Conservation (phyloP, 2,797 vertebrate species). For the Anguilla obscura region DNA sequence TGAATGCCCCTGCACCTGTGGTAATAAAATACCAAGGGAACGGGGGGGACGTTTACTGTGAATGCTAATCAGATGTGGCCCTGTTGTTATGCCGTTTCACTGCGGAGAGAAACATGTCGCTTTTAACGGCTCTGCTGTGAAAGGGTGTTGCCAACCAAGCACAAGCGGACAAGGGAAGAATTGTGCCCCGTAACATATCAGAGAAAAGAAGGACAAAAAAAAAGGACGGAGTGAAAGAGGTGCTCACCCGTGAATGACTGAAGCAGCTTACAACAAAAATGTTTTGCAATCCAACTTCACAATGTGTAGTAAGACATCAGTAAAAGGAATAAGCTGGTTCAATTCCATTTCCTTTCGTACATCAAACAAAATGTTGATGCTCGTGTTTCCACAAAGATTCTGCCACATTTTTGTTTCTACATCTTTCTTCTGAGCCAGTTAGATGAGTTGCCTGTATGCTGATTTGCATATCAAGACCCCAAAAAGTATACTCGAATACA, state of each 20-base stretch:
- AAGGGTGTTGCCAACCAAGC: slow-evolving; percentile 62
- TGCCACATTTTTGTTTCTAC: not conserved
- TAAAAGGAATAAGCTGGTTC: not conserved
- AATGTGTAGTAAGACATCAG: not conserved
- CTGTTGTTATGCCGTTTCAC: slow-evolving; percentile 70
- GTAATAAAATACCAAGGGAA: slow-evolving; percentile 79
- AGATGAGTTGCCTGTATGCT: not conserved
- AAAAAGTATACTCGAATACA: not conserved
- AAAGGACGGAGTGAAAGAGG: slow-evolving; percentile 61
- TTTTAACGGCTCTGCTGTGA: slow-evolving; percentile 66
- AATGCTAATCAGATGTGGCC: slow-evolving; percentile 80
- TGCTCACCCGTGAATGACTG: slow-evolving; percentile 35
- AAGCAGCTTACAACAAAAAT: not conserved
- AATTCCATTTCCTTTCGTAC: not conserved
- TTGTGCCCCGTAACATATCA: slow-evolving; percentile 57
- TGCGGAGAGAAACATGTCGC: slow-evolving; percentile 67
- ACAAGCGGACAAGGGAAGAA: slow-evolving; percentile 65
- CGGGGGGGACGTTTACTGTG: slow-evolving; percentile 64
- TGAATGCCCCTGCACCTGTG: slow-evolving; percentile 82
- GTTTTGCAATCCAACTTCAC: not conserved
- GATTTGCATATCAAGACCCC: not conserved
- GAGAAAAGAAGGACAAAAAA: slow-evolving; percentile 53
- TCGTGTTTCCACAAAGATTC: not conserved
- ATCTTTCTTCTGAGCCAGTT: not conserved
- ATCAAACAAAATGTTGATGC: not conserved